Base-by-base conservation (phyloP, 1,140 invertebrate genomes). In the Drosophila asahinai region DNA sequence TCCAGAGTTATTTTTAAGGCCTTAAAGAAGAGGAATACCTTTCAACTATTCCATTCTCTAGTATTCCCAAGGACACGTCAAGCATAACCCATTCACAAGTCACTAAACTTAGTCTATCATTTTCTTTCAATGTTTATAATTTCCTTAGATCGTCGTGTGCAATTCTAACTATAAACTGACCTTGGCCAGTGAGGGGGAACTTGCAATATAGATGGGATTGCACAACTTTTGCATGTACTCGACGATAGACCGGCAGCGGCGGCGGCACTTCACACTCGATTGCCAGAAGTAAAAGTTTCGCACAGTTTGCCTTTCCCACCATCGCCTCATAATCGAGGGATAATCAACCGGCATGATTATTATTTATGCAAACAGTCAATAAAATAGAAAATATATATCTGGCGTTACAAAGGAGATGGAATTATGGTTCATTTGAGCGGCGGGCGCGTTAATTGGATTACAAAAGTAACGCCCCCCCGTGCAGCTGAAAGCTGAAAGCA, bases 381-480 rank as follows among this genome's bases (percentile, higher is more conserved):
- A 75, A 78, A 84, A 62, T 52, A 17, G 52, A 63, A 74, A 74
- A 67, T 58, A 74, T 61, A 67, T 62, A 74, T 65, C 60, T 40
- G 27, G 25, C 30, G 30, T 30, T 51, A 33, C 40, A 47, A 49
- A 59, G 62, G 45, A 45, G 62, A 45, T 47, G 59, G 65, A 89
- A 86, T 82, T 70, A 81, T 82, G 76, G 70, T 80, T 67, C 72
- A 84, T 80, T 83, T 89, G 84, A 79, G 84, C 70, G 72, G 83
- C 70, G 78, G 81, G 84, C 81, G 81, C 81, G 86, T 76, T 90
- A 90, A 90, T 90, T 90, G 79, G 86, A 90, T 90, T 90, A 90
- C 86, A 86, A 80, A 90, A 80, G 81, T 77, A 52, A 90, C 86
- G 86, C 78, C 86, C 60, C 81, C 64, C 49, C 52, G 51, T 47